Evolutionary conservation across 2,888 invertebrate species (phyloP), one percentile per base, ranked within the genome.

Genomic region (Agrochola lota): DNA sequence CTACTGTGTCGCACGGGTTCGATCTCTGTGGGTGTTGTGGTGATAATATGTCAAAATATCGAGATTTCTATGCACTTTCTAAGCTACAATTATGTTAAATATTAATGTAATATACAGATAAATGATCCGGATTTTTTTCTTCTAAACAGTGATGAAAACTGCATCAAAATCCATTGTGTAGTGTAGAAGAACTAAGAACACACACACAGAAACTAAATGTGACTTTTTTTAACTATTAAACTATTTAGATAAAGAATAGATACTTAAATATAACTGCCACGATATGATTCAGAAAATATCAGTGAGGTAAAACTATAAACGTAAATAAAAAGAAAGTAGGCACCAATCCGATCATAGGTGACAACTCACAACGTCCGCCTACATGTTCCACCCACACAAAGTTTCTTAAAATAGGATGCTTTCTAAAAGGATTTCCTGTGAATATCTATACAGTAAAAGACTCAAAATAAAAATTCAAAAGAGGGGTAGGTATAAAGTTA

Each of bases 321-420:
- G 8, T 59, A n/a, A n/a, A 60, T 60, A 55, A 81, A 79, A 66
- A 76, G 81, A 80, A 83, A 82, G 82, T 76, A 46, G 49, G 35
- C 80, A 66, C 71, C 46, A 81, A 63, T 63, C 5, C 26, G 57
- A 70, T 84, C n/a, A 23, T 57, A 49, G 0, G 46, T 69, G 83
- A 80, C 78, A 79, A 78, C 81, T 74, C 75, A 77, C 63, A 46
- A 8, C 23, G 20, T 60, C 78, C 59, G 52, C 78, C 90, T 84
- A 90, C 90, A 66, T 83, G 55, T 40, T 66, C 55, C 46, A 8
- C 84, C 90, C 81, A 79, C 78, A 74, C 78, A 75, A 78, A 75
- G 49, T 72, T 66, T 78, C 83, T 66, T 57, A 85, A 88, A 88
- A 86, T 87, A 87, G 82, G 71, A 63, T 55, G 9, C 62, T 70